A percentile compares a stretch with the other conserved stretches of the same genome.
Conservation (phyloP, 2,113 vertebrate species). For the Odocoileus virginianus region DNA sequence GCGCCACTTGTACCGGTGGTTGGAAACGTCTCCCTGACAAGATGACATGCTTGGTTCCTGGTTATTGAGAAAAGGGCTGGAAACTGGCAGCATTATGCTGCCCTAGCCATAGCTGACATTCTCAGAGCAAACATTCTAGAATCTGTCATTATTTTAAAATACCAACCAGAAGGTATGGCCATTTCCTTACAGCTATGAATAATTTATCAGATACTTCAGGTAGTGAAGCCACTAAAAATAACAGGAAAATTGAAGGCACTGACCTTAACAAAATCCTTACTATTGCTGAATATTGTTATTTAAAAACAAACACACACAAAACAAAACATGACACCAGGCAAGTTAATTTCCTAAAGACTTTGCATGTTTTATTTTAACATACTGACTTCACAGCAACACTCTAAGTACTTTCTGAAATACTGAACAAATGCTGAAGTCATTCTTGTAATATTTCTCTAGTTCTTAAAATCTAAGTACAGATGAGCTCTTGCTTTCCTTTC, state of each 20-base stretch:
- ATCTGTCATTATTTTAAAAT: slow-evolving; percentile 55
- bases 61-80: neutral
- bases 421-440: neutral
- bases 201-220: slow-evolving; percentile 70
- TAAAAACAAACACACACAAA: neutral
- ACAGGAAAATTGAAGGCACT: slow-evolving; percentile 45
- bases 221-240: slow-evolving; percentile 70
- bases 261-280: slow-evolving; percentile 57
- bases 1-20: neutral
- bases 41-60: slow-evolving; percentile 6
- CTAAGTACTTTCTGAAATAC: neutral
- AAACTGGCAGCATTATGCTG: neutral
- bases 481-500: neutral
- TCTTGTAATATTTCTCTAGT: neutral
- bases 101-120: neutral
- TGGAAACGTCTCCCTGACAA: neutral
- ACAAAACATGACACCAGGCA: neutral
- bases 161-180: neutral
- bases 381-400: neutral
- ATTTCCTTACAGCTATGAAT: slow-evolving; percentile 64
- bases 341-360: neutral
- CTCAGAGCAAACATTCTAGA: slow-evolving; percentile 48
- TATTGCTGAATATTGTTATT: neutral
- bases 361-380: neutral
- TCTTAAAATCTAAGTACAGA: neutral